Base-by-base conservation (phyloP, 35 echinoderm and acorn worm genomes). In the Apostichopus californicus region DNA sequence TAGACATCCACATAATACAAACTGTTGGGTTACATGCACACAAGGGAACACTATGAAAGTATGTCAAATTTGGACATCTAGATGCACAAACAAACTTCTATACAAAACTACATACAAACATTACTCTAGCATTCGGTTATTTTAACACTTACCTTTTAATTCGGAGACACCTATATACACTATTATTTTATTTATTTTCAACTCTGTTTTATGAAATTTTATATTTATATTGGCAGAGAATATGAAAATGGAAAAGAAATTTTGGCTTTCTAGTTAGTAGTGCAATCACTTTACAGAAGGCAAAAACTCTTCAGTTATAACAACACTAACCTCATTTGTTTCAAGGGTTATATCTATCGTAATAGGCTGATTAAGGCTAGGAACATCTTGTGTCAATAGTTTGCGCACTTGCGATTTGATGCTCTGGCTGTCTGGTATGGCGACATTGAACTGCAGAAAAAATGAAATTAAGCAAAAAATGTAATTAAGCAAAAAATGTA, bases 311-410 rank as follows among this genome's bases (percentile, higher is more conserved):
- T 61, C 3, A 61, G 12, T 61, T 8, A 9, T 12, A 61, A 8
- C 7, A 61, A 75, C 8, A 54, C 81, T 92, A 87, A 98, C 97
- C 95, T 99, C 97, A 71, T 78, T 84, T 7, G 97, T 99, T 79
- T 96, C 95, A 61, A 99, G 85, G 15, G 97, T 93, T 7, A 99
- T 95, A 59, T 99, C 97, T 25, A 99, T 92, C 64, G 70, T 96
- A 24, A 99, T 81, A 63, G 97, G 95, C 15, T 96, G 77, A 66
- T 89, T 93, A 70, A 95, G 73, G 78, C 90, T 93, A 12, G 95
- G 97, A 18, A 99, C 90, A 57, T 95, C 95, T 15, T 96, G 92
- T 13, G 87, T 58, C 14, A 99, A 83, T 3, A 94, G 93, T 80
- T 99, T 96, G 55, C 94, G 94, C 11, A 93, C 97, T 93, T 96